Percentiles rank a stretch among this genome's conserved stretches.
These are phyloP conservation scores for Hylomyscus alleni DNA, from an alignment of 2,797 vertebrate species.

Conservation along the genomic window DNA sequence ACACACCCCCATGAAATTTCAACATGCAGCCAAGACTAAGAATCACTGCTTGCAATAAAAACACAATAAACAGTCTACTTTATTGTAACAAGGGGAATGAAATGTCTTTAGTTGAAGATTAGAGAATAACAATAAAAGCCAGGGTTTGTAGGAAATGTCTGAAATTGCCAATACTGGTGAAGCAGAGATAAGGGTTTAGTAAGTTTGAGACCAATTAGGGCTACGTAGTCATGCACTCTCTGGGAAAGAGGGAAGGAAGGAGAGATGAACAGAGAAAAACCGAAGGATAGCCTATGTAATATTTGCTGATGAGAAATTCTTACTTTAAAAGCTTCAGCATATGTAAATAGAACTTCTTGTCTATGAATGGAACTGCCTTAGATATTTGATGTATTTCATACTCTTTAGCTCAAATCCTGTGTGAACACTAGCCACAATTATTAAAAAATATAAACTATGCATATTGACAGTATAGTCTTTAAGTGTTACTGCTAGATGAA, in stretches of 20 bases:
- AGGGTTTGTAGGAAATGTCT: not conserved
- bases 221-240: not conserved
- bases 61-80: not conserved
- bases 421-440: conserved; percentile 12
- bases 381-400: not conserved
- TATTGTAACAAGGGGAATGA: not conserved
- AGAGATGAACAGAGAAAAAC: not conserved
- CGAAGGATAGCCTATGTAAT: not conserved
- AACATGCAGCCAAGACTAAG: not conserved
- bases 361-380: not conserved
- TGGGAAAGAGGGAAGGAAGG: not conserved
- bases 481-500: conserved; percentile 26
- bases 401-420: conserved; percentile 8
- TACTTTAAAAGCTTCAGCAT: not conserved
- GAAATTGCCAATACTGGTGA: not conserved
- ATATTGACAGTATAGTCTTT: conserved; percentile 16
- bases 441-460: conserved; percentile 17
- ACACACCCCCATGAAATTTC: not conserved
- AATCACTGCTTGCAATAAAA: not conserved
- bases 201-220: not conserved
- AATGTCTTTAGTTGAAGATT: not conserved
- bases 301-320: conserved; percentile 18
- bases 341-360: not conserved
- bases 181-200: too few species aligned
- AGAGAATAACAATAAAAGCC: not conserved